phyloP scores from a whole-genome alignment of 1,140 invertebrate genomes.

The Cheumatopsyche charites region DNA sequence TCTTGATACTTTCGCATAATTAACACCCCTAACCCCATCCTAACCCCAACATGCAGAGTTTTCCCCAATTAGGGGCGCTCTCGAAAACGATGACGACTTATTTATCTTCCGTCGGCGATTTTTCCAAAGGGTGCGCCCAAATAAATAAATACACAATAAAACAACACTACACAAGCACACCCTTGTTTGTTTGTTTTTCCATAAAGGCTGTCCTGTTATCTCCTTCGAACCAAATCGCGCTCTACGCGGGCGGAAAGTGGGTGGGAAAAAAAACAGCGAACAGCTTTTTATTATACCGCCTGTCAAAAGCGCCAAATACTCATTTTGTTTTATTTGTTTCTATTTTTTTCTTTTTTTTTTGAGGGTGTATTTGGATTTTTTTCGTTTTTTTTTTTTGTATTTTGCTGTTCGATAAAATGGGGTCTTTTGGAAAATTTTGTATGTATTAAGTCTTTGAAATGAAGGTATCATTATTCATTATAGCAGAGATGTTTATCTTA shows the following conservation, averaged over 20 bases:
- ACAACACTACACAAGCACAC: not conserved
- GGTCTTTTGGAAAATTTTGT: no score
- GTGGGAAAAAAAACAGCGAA: not conserved
- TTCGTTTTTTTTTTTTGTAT: not conserved
- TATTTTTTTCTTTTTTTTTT: no score
- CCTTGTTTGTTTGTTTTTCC: constrained; percentile 16
- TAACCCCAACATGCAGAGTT: no score
- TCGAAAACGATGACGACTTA: constrained; percentile 6
- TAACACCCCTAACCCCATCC: no score
- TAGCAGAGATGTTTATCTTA: no score
- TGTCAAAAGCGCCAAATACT: constrained; percentile 19
- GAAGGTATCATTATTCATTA: no score
- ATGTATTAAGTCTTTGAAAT: no score
- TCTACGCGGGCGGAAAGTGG: no score
- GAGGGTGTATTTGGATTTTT: no score
- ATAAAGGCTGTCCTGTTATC: constrained; percentile 21
- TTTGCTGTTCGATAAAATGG: no score
- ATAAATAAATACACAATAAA: constrained; percentile 23
- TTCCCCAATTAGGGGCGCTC: no score
- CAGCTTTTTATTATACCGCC: constrained; percentile 20
- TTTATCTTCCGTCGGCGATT: not conserved
- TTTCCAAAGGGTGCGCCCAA: not conserved
- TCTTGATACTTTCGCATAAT: no score
- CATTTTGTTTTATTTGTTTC: constrained; percentile 12
- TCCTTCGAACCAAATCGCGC: constrained; percentile 11